Conservation (phyloP, 2,888 invertebrate species). For the Noctua pronuba region DNA sequence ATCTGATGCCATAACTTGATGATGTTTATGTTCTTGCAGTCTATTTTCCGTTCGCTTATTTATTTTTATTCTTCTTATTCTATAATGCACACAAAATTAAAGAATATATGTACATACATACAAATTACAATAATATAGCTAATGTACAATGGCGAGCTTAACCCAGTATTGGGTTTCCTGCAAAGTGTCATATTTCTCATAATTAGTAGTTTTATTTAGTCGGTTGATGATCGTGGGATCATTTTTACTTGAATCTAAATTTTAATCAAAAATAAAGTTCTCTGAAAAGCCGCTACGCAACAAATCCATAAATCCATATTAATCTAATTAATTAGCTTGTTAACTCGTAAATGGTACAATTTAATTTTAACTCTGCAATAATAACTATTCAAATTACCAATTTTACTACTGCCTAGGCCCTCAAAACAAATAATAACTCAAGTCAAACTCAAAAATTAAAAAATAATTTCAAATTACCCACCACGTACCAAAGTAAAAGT, state of each 20-base stretch:
- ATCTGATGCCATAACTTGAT: not conserved
- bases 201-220: too few relatives aligned
- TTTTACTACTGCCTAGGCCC: too few relatives aligned
- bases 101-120: too few relatives aligned
- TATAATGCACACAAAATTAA: too few relatives aligned
- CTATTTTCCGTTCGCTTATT: not conserved
- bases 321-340: not conserved
- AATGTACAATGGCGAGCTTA: too few relatives aligned
- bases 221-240: too few relatives aligned
- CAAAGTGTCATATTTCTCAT: too few relatives aligned
- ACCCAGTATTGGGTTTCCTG: too few relatives aligned
- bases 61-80: too few relatives aligned
- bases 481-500: constrained; percentile 68
- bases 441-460: constrained; percentile 45
- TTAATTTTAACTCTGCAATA: not conserved
- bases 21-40: not conserved
- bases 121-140: too few relatives aligned
- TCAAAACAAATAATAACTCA: not conserved
- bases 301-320: not conserved
- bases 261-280: not conserved
- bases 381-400: not conserved
- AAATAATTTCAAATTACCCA: constrained; percentile 56
- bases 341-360: not conserved
- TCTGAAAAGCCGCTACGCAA: not conserved
- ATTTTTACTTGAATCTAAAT: not conserved